Percentiles rank a stretch among this genome's conserved stretches.
Conservation (phyloP, 2,113 vertebrate species). For the Egretta garzetta region DNA sequence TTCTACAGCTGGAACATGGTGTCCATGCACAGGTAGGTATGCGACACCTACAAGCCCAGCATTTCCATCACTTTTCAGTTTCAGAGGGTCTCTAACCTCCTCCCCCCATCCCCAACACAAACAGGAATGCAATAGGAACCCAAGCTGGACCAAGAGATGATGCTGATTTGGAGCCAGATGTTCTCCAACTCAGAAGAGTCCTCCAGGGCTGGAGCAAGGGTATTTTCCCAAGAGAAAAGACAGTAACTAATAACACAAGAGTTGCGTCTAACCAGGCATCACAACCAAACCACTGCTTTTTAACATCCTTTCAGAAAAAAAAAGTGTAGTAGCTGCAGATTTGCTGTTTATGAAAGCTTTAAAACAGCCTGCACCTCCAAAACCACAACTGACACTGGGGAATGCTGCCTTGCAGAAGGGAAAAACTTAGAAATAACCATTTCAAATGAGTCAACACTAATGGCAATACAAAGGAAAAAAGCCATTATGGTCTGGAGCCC, state of each 20-base stretch:
- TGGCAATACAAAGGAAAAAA: background rate
- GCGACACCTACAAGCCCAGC: background rate
- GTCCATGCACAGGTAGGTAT: background rate
- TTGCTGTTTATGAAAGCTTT: background rate
- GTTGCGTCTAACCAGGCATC: background rate
- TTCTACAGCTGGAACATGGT: background rate
- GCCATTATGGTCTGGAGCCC: background rate
- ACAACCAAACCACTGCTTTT: background rate
- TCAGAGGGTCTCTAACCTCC: background rate
- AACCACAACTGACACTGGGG: accelerated
- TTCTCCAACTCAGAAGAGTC: background rate
- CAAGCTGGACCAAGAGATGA: background rate
- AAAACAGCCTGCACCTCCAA: background rate
- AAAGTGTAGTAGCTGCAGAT: background rate
- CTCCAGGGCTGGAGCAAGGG: background rate
- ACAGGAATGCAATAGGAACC: background rate
- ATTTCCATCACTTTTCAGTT: background rate
- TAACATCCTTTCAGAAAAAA: background rate
- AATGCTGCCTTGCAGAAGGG: background rate
- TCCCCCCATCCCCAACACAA: too few species aligned
- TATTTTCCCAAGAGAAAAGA: background rate
- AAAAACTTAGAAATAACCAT: background rate
- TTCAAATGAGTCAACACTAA: background rate
- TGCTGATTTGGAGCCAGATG: background rate
- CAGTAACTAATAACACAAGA: background rate